phyloP scores from a whole-genome alignment of 2,888 invertebrate species.

The Eristalis arbustorum region DNA sequence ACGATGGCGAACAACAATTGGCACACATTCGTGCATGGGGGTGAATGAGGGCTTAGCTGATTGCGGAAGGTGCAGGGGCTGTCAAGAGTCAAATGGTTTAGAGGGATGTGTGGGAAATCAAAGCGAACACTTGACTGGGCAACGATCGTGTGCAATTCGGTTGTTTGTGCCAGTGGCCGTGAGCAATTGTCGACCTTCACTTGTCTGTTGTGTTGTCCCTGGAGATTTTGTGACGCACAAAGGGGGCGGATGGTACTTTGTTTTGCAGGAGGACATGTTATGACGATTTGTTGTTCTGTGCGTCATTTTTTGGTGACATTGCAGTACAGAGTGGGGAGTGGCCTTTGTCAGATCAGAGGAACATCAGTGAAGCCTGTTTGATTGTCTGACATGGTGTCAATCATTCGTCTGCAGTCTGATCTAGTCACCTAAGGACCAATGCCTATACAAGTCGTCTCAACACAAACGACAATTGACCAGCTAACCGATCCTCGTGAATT shows the following conservation, averaged over 20 bases:
- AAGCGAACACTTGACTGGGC: not conserved
- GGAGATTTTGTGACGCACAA: not conserved
- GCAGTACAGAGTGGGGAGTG: too few relatives aligned
- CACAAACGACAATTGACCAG: too few relatives aligned
- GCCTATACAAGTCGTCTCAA: too few relatives aligned
- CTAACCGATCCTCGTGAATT: too few relatives aligned
- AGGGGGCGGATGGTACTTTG: not conserved
- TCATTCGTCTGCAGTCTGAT: too few relatives aligned
- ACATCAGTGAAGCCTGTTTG: too few relatives aligned
- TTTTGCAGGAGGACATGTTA: not conserved
- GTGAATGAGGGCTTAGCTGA: slow-evolving; percentile 42
- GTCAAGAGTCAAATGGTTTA: not conserved
- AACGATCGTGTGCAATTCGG: not conserved
- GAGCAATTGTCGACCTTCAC: not conserved
- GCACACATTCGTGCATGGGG: slow-evolving; percentile 2
- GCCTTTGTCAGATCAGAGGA: too few relatives aligned
- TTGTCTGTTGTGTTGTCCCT: not conserved
- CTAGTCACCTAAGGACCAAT: too few relatives aligned
- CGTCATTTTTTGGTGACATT: too few relatives aligned
- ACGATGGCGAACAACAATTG: slow-evolving; percentile 12
- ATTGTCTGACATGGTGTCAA: too few relatives aligned
- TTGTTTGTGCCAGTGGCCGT: not conserved
- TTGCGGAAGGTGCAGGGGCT: slow-evolving; percentile 20
- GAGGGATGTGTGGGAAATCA: not conserved
- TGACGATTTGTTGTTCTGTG: too few relatives aligned